phyloP scores from a whole-genome alignment of 2,113 vertebrate genomes.

The Xenus cinereus region DNA sequence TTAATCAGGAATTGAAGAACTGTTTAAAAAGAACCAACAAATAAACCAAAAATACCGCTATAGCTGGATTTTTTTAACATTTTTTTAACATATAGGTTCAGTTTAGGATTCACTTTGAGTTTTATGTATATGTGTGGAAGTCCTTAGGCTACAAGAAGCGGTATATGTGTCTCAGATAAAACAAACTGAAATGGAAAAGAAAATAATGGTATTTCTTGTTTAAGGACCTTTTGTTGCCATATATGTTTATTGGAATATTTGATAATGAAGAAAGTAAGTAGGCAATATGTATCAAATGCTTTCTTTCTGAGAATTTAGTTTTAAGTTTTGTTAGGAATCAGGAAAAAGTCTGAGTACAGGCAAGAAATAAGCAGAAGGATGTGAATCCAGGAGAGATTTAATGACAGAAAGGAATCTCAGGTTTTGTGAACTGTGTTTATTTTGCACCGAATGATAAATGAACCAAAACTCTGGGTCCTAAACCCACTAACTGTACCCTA shows the following conservation, averaged over 20 bases:
- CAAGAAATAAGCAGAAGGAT: background rate
- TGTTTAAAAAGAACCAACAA: background rate
- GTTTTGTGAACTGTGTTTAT: background rate
- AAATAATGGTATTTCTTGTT: background rate
- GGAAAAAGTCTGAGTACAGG: background rate
- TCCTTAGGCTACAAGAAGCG: background rate
- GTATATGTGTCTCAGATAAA: background rate
- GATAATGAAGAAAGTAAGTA: background rate
- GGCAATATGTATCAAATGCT: fast-evolving
- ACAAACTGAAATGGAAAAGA: background rate
- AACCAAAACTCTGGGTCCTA: background rate
- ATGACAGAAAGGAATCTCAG: background rate
- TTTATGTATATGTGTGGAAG: background rate
- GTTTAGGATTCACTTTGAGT: background rate
- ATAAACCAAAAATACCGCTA: background rate
- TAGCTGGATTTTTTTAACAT: background rate
- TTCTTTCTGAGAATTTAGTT: background rate
- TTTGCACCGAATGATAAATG: background rate
- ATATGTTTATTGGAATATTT: background rate
- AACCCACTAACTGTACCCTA: background rate
- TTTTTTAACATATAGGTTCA: background rate
- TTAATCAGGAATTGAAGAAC: background rate
- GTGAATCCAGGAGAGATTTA: background rate
- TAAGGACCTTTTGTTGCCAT: background rate
- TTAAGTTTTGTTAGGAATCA: background rate